phyloP scores from a whole-genome alignment of 2,113 vertebrate species.

The Phodopus roborovskii region DNA sequence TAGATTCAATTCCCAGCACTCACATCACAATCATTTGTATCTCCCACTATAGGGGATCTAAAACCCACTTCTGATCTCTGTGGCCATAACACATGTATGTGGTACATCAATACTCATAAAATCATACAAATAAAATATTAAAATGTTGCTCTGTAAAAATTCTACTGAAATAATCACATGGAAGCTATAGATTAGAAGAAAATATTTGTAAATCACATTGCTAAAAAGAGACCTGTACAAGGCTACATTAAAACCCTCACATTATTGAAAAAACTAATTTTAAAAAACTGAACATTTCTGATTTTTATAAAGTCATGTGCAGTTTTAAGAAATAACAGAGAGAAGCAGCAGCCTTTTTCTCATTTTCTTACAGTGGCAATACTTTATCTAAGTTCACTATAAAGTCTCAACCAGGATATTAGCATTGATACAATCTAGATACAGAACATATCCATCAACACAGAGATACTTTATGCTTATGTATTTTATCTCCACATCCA shows the following conservation, averaged over 20 bases:
- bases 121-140: not conserved
- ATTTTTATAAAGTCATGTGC: not conserved
- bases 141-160: not conserved
- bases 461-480: not conserved
- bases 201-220: not conserved
- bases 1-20: not conserved
- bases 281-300: not conserved
- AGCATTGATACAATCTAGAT: not conserved
- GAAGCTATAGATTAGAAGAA: not conserved
- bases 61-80: not conserved
- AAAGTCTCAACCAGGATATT: not conserved
- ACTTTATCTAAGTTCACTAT: not conserved
- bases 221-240: not conserved
- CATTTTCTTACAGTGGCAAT: not conserved
- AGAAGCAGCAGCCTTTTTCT: not conserved
- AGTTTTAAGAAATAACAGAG: not conserved
- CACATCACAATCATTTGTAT: not conserved
- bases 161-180: not conserved
- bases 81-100: not conserved
- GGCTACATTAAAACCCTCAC: not conserved
- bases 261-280: not conserved
- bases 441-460: not conserved
- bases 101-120: not conserved
- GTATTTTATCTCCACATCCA: not conserved
- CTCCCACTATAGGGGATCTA: not conserved